Percentiles rank a stretch among this genome's conserved stretches.
Evolutionary conservation across 2,113 vertebrate genomes (phyloP).

Genomic region (Rostratula benghalensis): DNA sequence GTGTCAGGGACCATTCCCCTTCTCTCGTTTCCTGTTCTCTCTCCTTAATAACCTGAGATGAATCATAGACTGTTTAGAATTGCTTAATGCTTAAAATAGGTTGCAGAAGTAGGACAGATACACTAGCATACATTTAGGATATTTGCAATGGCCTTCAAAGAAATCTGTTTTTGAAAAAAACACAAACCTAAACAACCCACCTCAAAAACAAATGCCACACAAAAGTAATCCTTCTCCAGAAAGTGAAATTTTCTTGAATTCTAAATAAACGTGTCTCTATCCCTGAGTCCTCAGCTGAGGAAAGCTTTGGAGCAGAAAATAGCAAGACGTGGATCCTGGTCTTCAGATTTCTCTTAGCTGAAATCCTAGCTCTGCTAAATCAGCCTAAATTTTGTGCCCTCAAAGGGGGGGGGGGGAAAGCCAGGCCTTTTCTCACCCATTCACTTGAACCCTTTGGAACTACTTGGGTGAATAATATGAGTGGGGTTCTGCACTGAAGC

Average conservation of each 20-base stretch:
- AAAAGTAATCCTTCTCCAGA: background rate
- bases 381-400: background rate
- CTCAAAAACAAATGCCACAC: background rate
- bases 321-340: background rate
- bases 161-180: background rate
- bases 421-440: background rate
- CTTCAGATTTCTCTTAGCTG: background rate
- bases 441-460: background rate
- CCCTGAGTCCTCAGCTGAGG: background rate
- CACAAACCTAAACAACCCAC: background rate
- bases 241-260: background rate
- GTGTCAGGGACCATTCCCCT: background rate
- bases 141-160: conserved; percentile 24
- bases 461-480: background rate
- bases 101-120: conserved; percentile 26
- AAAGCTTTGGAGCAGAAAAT: background rate
- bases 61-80: background rate
- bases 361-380: background rate
- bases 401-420: background rate
- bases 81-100: conserved; percentile 7
- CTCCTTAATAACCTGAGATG: background rate
- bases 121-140: background rate
- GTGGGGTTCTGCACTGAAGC: background rate
- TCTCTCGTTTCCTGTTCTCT: background rate
- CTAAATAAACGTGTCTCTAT: accelerated